phyloP scores from a whole-genome alignment of 1,140 invertebrate genomes.

The Halesus radiatus region DNA sequence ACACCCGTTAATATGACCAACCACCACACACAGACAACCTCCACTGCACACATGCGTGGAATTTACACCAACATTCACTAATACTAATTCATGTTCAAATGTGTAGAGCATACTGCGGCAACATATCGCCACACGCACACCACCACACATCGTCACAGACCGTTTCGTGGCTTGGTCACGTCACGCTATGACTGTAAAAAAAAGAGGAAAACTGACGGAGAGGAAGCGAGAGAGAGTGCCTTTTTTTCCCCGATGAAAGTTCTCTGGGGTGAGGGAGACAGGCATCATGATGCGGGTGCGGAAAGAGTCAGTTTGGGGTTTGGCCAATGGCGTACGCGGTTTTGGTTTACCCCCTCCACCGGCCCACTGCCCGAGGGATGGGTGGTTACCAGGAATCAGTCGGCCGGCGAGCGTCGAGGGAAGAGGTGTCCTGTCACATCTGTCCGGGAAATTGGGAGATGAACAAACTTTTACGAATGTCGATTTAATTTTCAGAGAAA shows the following conservation, averaged over 20 bases:
- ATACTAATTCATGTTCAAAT: neutral
- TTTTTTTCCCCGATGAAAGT: constrained; percentile 57
- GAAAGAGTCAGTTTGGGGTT: constrained; percentile 57
- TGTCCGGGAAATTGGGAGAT: too few relatives aligned
- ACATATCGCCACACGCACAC: constrained; percentile 12
- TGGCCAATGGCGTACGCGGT: constrained; percentile 59
- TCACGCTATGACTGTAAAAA: constrained; percentile 54
- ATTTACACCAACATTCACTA: constrained; percentile 28
- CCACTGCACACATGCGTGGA: neutral
- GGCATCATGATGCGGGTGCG: constrained; percentile 49
- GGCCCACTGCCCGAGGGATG: constrained; percentile 34
- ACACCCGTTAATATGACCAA: neutral
- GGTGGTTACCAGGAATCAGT: constrained; percentile 45
- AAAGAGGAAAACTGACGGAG: constrained; percentile 45
- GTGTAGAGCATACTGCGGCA: too few relatives aligned
- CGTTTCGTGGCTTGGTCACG: constrained; percentile 56
- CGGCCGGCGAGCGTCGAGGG: constrained; percentile 26
- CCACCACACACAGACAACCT: neutral
- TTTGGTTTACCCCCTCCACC: constrained; percentile 56
- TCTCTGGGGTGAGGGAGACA: constrained; percentile 56
- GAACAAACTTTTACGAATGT: too few relatives aligned
- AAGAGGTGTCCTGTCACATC: too few relatives aligned
- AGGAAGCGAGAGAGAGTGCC: constrained; percentile 39
- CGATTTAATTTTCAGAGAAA: too few relatives aligned
- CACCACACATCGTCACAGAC: constrained; percentile 49